Evolutionary conservation across 2,888 invertebrate species (phyloP), one percentile per base, ranked within the genome.

Genomic region (Tipula unca): DNA sequence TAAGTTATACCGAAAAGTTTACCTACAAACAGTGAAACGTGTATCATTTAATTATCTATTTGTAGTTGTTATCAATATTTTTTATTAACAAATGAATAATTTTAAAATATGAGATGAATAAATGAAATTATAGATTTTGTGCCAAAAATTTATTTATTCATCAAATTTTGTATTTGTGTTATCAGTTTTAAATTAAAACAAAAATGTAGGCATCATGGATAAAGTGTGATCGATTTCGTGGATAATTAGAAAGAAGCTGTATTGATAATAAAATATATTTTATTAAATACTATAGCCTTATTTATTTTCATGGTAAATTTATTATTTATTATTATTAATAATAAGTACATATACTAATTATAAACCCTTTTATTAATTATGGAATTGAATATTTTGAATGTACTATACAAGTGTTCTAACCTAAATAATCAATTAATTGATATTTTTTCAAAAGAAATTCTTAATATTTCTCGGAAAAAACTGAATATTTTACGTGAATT

Each of bases 401-500:
- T 14, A 14, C 14, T 2, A 14, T 17, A 5, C 17, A 17, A 48
- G 48, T 48, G 48, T 48, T 17, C 48, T 48, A 48, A 17, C 17
- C 48, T 48, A 17, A 17, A 48, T 48, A 48, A 48, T 48, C 48
- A 48, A 48, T 48, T 17, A 48, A 48, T 48, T 69, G 69, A 13
- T 69, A 10, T 69, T 69, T 1, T 69, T 69, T 69, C 69, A 25
- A 25, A 69, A 69, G 69, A 69, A 69, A 69, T 69, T 69, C 69
- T 69, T 69, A 69, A 69, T 69, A 69, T 69, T 69, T 25, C 69
- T 20, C 69, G 69, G 69, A 69, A 69, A 69, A 69, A 69, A 69
- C 69, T 69, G 69, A 69, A 69, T 69, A 69, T 69, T 69, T 69
- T 69, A 69, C 69, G 69, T 69, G 69, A 69, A 69, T 69, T 69